A percentile compares a stretch with the other conserved stretches of the same genome.
Evolutionary conservation across 2,797 vertebrate species (phyloP).

Genomic region (Dermochelys coriacea): DNA sequence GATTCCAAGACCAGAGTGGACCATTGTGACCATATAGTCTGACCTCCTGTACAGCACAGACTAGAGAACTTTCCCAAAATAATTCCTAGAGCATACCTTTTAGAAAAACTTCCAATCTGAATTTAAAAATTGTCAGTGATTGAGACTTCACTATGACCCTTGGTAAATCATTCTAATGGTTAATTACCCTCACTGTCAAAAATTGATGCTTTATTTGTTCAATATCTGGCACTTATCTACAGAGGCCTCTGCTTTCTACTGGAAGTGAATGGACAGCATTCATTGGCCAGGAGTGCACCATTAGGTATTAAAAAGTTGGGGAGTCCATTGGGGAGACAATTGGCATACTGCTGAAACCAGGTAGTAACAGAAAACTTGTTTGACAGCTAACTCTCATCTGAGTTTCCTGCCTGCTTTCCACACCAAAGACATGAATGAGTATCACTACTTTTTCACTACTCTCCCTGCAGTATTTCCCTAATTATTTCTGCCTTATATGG

Average conservation of each 20-base stretch:
- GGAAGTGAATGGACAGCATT: background rate
- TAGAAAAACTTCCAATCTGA: too few relatives aligned
- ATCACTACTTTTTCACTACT: background rate
- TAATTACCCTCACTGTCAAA: too few relatives aligned
- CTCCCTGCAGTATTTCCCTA: background rate
- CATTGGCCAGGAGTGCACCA: background rate
- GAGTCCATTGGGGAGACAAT: background rate
- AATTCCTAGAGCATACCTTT: too few relatives aligned
- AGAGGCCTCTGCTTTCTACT: background rate
- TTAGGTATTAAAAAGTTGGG: background rate
- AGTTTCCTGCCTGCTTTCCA: background rate
- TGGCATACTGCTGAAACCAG: rapidly evolving
- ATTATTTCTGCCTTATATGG: background rate
- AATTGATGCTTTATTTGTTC: background rate
- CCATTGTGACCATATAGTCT: too few relatives aligned
- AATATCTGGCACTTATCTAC: background rate
- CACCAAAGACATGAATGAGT: background rate
- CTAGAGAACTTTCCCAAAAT: too few relatives aligned
- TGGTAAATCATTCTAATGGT: too few relatives aligned
- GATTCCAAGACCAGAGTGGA: too few relatives aligned
- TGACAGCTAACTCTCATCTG: background rate
- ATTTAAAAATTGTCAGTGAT: too few relatives aligned
- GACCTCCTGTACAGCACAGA: too few relatives aligned
- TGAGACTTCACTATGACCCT: too few relatives aligned
- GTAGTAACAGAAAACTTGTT: background rate